Percentiles rank a stretch among this genome's conserved stretches.
Conservation (phyloP, 2,113 vertebrate species). For the Rousettus leschenaultii region DNA sequence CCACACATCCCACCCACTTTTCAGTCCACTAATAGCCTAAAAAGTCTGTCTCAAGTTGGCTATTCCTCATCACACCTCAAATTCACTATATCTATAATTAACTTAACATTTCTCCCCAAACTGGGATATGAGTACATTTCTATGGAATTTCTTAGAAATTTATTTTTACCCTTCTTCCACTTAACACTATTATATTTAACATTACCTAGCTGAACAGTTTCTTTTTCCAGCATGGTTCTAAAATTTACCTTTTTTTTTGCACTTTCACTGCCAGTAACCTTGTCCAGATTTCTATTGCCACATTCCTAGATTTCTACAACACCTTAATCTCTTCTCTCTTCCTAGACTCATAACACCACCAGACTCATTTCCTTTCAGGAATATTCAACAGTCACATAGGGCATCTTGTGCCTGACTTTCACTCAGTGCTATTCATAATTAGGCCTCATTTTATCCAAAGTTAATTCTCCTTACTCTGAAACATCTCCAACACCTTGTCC, state of each 20-base stretch:
- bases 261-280: background rate
- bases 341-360: background rate
- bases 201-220: background rate
- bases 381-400: background rate
- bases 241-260: background rate
- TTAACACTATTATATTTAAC: background rate
- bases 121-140: background rate
- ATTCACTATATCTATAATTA: background rate
- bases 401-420: background rate
- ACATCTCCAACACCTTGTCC: background rate
- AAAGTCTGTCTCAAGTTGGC: background rate
- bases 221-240: background rate
- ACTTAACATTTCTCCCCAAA: background rate
- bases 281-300: background rate
- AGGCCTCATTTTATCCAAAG: background rate
- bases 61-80: background rate
- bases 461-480: constrained; percentile 5
- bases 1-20: background rate
- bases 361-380: background rate
- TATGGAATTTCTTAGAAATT: background rate
- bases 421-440: background rate
- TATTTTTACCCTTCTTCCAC: constrained; percentile 4
- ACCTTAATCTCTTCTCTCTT: background rate
- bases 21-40: background rate
- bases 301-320: background rate